A percentile compares a stretch with the other conserved stretches of the same genome.
These are phyloP conservation scores for Epinotia demarniana DNA, from an alignment of 2,888 invertebrate species.

Conservation along the genomic window DNA sequence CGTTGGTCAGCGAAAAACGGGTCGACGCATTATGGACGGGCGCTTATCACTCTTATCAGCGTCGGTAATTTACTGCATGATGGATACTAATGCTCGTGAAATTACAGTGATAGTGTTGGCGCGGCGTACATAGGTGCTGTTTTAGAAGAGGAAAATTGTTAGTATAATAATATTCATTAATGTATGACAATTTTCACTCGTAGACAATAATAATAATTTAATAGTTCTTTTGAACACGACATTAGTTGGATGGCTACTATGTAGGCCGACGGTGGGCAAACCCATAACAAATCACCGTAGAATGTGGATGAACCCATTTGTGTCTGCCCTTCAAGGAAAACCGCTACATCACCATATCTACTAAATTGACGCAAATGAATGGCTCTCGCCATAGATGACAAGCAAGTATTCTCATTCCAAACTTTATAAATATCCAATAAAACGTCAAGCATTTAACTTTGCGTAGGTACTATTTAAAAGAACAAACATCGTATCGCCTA, in stretches of 20 bases:
- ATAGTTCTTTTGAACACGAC: no score
- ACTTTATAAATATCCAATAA: conserved; percentile 6
- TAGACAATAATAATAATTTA: not conserved
- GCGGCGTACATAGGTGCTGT: not conserved
- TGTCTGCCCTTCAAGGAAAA: conserved; percentile 19
- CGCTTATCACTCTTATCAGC: conserved; percentile 36
- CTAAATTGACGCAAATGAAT: conserved; percentile 12
- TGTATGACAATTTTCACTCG: not conserved
- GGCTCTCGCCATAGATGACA: not conserved
- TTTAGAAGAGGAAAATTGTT: not conserved
- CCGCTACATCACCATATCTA: not conserved
- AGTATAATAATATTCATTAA: not conserved
- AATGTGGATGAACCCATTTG: conserved; percentile 20
- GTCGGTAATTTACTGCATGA: conserved; percentile 36
- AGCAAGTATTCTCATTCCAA: conserved; percentile 1
- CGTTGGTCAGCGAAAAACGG: conserved; percentile 38
- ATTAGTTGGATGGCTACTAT: no score
- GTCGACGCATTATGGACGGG: conserved; percentile 28
- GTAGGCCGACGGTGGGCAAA: not conserved
- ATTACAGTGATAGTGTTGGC: conserved; percentile 33
- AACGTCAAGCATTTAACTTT: not conserved
- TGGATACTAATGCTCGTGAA: conserved; percentile 30
- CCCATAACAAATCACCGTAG: not conserved
- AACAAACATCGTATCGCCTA: no score
- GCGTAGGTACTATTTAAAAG: no score